Evolutionary conservation across 1,140 invertebrate genomes (phyloP), one percentile per base, ranked within the genome.

Genomic region (Scaptomyza graminum): DNA sequence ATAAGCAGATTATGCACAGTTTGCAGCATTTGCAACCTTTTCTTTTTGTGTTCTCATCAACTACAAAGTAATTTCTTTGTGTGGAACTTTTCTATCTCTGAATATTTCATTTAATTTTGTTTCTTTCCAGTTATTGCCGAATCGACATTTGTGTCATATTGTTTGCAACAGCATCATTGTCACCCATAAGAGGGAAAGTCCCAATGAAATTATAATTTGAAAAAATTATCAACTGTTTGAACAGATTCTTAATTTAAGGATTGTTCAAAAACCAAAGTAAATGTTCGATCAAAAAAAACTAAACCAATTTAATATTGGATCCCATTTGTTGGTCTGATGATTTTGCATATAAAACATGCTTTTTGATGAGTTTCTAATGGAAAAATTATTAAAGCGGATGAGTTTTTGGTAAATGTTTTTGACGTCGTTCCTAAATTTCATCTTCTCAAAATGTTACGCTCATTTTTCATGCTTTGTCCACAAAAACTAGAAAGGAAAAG

Each of bases 381-480:
- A 18, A 18, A 18, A 18, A 18, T 18, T 18, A 18, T 18, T 18
- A 18, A 18, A 18, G 1, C 1, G 1, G 18, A 1, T 18, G 4
- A 22, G 18, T 22, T 22, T 22, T 22, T 22, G 18, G 18, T 22
- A 34, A 34, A 34, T 9, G 8, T 34, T 34, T 34, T 8, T 34
- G 8, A 9, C 31, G 2, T 34, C 8, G 8, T 34, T 34, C 18
- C 2, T 9, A 9, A 34, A 9, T 34, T 34, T 1, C 6, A 8
- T 9, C 31, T 34, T 34, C 6, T 8, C 8, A 9, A 1, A 34
- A 44, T 37, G 15, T 22, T 52, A 18, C 46, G 47, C 51, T 52
- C 78, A 85, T 87, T 85, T 85, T 74, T 85, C 82, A 87, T 87
- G 70, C 64, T 87, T 85, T 85, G 74, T 85, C 37, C 50, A 18